Conservation (phyloP, 1,140 invertebrate genomes). For the Dendroctonus valens region DNA sequence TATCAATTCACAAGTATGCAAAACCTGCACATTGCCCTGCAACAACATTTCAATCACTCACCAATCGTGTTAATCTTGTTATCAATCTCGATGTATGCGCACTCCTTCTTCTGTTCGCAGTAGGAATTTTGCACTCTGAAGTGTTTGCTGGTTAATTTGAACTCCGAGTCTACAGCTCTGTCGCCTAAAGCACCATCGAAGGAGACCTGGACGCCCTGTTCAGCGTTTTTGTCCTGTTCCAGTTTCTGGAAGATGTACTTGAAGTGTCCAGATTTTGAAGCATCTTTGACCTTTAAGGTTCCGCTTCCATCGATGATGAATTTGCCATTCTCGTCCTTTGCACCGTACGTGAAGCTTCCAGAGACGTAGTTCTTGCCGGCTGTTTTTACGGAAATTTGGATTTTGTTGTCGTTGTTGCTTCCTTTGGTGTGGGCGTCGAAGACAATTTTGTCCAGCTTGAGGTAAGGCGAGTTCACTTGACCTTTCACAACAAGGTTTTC, state of each 20-base stretch:
- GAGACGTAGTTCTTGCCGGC: slow-evolving; percentile 64
- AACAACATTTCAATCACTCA: slow-evolving; percentile 42
- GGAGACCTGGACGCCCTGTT: slow-evolving; percentile 61
- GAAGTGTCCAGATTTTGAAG: slow-evolving; percentile 66
- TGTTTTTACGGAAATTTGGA: slow-evolving; percentile 62
- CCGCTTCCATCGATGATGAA: slow-evolving; percentile 70
- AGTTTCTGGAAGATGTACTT: slow-evolving; percentile 66
- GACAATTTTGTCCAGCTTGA: slow-evolving; percentile 65
- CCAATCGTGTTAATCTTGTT: slow-evolving; percentile 57
- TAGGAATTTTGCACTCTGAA: slow-evolving; percentile 67
- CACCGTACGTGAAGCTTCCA: slow-evolving; percentile 66
- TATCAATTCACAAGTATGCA: too few species aligned
- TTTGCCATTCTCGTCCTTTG: slow-evolving; percentile 68
- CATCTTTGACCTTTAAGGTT: slow-evolving; percentile 62
- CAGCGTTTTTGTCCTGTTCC: slow-evolving; percentile 57
- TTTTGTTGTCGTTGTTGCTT: slow-evolving; percentile 52
- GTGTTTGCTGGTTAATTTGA: slow-evolving; percentile 67
- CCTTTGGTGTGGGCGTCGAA: slow-evolving; percentile 63
- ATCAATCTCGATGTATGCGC: slow-evolving; percentile 67
- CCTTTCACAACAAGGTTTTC: slow-evolving; percentile 65
- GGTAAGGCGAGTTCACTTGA: slow-evolving; percentile 63
- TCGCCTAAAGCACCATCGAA: slow-evolving; percentile 56
- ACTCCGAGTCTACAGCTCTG: slow-evolving; percentile 60
- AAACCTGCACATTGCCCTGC: too few species aligned
- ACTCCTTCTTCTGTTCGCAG: slow-evolving; percentile 75